A percentile compares a stretch with the other conserved stretches of the same genome.
These are phyloP conservation scores for Rhabdophis nuchalis DNA, from an alignment of 2,797 vertebrate species.

Conservation along the genomic window DNA sequence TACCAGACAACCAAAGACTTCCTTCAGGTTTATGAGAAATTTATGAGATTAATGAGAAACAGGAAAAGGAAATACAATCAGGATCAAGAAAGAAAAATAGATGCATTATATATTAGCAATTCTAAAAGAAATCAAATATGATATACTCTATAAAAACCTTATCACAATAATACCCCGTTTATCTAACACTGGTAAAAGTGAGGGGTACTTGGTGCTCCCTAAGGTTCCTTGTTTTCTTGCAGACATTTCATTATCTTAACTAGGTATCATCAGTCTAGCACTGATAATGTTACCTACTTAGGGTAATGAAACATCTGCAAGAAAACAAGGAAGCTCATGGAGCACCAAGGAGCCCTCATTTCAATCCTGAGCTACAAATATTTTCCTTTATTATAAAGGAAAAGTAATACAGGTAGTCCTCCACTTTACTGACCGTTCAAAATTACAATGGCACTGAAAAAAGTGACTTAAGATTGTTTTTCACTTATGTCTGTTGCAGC, in stretches of 20 bases:
- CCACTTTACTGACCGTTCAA: background rate
- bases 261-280: too few species aligned
- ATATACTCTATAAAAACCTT: background rate
- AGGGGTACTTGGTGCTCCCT: too few species aligned
- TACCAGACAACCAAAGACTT: background rate
- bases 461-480: background rate
- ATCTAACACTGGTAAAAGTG: background rate
- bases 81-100: background rate
- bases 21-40: background rate
- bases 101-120: background rate
- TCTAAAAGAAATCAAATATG: background rate
- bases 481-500: background rate
- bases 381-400: background rate
- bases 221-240: too few species aligned
- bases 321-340: too few species aligned
- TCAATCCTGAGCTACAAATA: too few species aligned
- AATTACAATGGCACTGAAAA: background rate
- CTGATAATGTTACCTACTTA: too few species aligned
- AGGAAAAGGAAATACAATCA: background rate
- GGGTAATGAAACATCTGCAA: too few species aligned
- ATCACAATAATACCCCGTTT: background rate
- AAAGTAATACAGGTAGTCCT: background rate
- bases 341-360: too few species aligned
- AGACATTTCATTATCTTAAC: too few species aligned
- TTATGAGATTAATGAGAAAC: background rate